Conservation (phyloP, 1,140 invertebrate species). For the Lordiphosa stackelbergi region DNA sequence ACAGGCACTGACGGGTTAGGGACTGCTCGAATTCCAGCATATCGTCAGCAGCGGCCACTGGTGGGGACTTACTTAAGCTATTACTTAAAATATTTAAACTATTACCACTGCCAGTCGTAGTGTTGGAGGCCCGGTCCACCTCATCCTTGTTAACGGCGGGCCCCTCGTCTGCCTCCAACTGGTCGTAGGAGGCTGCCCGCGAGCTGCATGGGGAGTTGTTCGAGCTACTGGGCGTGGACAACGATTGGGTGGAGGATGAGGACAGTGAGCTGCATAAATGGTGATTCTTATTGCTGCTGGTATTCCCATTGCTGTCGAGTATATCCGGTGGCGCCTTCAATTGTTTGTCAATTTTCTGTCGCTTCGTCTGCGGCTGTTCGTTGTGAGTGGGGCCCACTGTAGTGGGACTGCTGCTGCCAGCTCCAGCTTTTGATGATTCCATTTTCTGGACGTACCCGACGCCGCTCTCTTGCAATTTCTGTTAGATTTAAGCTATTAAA, state of each 20-base stretch:
- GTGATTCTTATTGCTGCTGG: conserved; percentile 51
- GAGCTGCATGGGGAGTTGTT: conserved; percentile 68
- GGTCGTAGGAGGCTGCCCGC: conserved; percentile 56
- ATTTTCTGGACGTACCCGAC: conserved; percentile 57
- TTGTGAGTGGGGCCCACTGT: conserved; percentile 33
- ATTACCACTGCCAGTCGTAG: conserved; percentile 10
- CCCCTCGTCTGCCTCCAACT: conserved; percentile 30
- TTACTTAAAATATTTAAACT: conserved; percentile 24
- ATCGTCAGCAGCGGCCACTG: conserved; percentile 48
- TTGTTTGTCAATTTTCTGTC: conserved; percentile 77
- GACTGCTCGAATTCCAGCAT: conserved; percentile 80
- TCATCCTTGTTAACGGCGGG: conserved; percentile 42
- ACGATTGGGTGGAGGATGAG: conserved; percentile 63
- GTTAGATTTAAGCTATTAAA: conserved; percentile 19
- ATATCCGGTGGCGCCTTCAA: conserved; percentile 63
- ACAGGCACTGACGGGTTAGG: conserved; percentile 86
- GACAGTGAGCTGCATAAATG: conserved; percentile 66
- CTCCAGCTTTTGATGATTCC: conserved; percentile 33
- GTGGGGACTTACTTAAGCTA: conserved; percentile 33
- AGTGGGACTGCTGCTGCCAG: conserved; percentile 23
- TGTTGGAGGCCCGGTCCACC: conserved; percentile 53
- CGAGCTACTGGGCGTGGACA: conserved; percentile 52
- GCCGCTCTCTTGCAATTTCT: conserved; percentile 20
- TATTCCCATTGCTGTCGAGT: conserved; percentile 50
- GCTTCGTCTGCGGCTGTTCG: conserved; percentile 71